Evolutionary conservation across 2,113 vertebrate genomes (phyloP).

Genomic region (Benitochromis conjunctus): DNA sequence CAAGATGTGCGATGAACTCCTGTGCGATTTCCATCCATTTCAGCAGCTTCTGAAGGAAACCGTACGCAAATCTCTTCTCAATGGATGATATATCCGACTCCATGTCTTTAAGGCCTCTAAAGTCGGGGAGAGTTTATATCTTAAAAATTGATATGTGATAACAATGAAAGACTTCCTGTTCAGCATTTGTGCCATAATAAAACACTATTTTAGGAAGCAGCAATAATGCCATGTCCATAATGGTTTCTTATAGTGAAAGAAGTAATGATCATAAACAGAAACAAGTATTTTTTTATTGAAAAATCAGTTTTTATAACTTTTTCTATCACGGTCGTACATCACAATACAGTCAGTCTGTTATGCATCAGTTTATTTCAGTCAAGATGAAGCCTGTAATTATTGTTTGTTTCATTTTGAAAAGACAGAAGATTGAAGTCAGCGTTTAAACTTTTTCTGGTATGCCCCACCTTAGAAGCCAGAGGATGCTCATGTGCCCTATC

Average conservation of each 20-base stretch:
- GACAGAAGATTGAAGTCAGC: not conserved
- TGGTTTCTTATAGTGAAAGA: not conserved
- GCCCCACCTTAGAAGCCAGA: not conserved
- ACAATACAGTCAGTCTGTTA: not conserved
- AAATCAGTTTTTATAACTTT: too few species aligned
- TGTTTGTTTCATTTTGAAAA: not conserved
- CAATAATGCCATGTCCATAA: not conserved
- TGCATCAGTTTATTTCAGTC: not conserved
- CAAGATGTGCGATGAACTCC: slow-evolving; percentile 91
- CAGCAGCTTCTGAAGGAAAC: slow-evolving; percentile 89
- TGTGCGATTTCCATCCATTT: slow-evolving; percentile 95
- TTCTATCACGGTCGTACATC: not conserved
- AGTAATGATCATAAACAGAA: not conserved
- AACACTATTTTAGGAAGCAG: not conserved
- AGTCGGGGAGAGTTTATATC: not conserved
- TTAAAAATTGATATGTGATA: not conserved
- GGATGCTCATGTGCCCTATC: not conserved
- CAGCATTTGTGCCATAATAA: not conserved
- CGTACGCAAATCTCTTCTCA: slow-evolving; percentile 91
- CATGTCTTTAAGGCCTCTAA: slow-evolving; percentile 92
- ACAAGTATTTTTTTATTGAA: not conserved
- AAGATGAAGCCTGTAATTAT: not conserved
- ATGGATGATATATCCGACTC: slow-evolving; percentile 92
- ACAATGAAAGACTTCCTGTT: not conserved
- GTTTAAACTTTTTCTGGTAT: not conserved